phyloP scores from a whole-genome alignment of 1,140 invertebrate species.

The Eubasilissa regina region DNA sequence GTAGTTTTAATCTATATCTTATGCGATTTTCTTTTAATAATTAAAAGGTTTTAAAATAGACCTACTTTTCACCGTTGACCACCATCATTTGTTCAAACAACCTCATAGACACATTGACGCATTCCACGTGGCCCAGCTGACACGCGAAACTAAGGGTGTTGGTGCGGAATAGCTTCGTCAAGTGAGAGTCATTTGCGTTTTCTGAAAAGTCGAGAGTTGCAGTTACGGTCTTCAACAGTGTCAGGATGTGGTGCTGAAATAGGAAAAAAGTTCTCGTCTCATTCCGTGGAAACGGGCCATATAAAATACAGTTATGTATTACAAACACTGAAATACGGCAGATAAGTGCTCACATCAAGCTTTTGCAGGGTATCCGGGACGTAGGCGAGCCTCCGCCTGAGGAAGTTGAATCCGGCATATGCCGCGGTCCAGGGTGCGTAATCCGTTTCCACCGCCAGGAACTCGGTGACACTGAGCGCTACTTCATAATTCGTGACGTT shows the following conservation, averaged over 20 bases:
- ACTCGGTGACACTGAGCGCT: constrained; percentile 75
- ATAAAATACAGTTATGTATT: no score
- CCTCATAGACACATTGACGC: constrained; percentile 68
- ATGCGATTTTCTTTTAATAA: no score
- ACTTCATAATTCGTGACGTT: constrained; percentile 68
- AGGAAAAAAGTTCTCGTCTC: constrained; percentile 51
- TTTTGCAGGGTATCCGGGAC: constrained; percentile 60
- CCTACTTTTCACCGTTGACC: no score
- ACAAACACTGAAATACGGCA: neutral
- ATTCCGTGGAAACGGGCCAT: neutral
- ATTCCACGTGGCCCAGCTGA: constrained; percentile 71
- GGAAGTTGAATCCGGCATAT: constrained; percentile 72
- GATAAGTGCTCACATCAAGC: constrained; percentile 4
- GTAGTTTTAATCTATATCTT: no score
- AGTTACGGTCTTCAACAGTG: constrained; percentile 66
- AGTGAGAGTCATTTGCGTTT: constrained; percentile 63
- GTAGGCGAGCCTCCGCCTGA: constrained; percentile 64
- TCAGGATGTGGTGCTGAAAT: constrained; percentile 74
- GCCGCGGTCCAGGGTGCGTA: constrained; percentile 81
- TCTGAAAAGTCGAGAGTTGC: constrained; percentile 67
- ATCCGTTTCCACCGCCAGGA: constrained; percentile 76
- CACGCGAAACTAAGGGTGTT: constrained; percentile 74
- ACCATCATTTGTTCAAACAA: constrained; percentile 65
- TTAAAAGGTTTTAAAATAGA: no score
- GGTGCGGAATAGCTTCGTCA: constrained; percentile 69